Evolutionary conservation across 2,888 invertebrate species (phyloP), one percentile per base, ranked within the genome.

Genomic region (Hartigia nigra): DNA sequence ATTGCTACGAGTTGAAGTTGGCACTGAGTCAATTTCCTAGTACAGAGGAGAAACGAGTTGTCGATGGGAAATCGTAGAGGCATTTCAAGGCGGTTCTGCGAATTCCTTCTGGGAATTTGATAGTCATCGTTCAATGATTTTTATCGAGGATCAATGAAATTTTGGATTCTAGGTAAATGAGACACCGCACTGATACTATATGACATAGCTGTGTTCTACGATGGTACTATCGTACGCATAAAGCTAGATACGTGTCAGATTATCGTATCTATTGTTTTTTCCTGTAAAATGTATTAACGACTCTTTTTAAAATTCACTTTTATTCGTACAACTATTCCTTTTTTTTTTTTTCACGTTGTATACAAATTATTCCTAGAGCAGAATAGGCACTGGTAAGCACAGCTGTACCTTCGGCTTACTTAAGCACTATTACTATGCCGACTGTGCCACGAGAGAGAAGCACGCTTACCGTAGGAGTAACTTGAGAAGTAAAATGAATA

Each of bases 391-490:
- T 75, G 35, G 75, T n/a, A 12, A 4, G 23, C 75, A 36, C 75
- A 75, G 75, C 36, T 75, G 75, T 75, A 75, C 37, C 31, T 55
- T 12, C 75, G 5, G 31, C 36, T 75, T 36, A 23, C 36, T 75
- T 75, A 75, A 75, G 75, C 34, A 36, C 75, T 75, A 75, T 75
- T 75, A 75, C 32, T 72, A 72, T 72, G 72, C 72, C 72, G 72
- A 23, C 31, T 72, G 31, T 23, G 72, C 31, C 14, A 31, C 31
- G 12, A 23, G 55, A 55, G 9, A 23, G 5, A 55, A 23, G 23
- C 2, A 23, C 55, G 55, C 9, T 23, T 2, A 23, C 55, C 9
- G 9, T 23, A 9, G 55, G 23, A 72, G 72, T 72, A 31, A 4
- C 5, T 23, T 72, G 72, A 31, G 72, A 72, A 9, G 31, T 12